Evolutionary conservation across 2,888 invertebrate species (phyloP).

Genomic region (Agapetus fuscipes): DNA sequence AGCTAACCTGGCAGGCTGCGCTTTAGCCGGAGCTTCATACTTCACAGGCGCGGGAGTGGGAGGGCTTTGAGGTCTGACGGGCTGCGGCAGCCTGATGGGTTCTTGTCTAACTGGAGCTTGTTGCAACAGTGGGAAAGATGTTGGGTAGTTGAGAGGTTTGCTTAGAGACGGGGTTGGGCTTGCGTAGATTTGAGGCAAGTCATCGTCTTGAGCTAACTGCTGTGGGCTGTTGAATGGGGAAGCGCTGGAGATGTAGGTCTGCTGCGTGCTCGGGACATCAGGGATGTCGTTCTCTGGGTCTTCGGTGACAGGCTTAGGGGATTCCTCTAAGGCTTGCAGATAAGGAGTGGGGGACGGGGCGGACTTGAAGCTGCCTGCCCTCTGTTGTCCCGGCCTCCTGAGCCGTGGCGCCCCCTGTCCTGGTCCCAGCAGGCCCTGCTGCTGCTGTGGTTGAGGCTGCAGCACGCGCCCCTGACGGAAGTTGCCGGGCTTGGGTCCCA

Average conservation of each 20-base stretch:
- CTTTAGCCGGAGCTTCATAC: slow-evolving; percentile 26
- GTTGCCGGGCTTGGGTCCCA: slow-evolving; percentile 32
- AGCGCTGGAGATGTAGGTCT: slow-evolving; percentile 24
- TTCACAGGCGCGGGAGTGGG: slow-evolving; percentile 25
- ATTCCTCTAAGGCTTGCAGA: slow-evolving; percentile 42
- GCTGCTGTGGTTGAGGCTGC: slow-evolving; percentile 28
- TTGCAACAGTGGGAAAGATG: slow-evolving; percentile 26
- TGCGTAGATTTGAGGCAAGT: slow-evolving; percentile 25
- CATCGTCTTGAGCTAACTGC: slow-evolving; percentile 38
- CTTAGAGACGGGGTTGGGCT: slow-evolving; percentile 36
- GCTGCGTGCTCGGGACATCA: slow-evolving; percentile 45
- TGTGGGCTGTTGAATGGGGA: slow-evolving; percentile 31
- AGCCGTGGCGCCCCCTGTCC: slow-evolving; percentile 29
- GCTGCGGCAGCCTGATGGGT: slow-evolving; percentile 30
- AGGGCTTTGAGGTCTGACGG: slow-evolving; percentile 27
- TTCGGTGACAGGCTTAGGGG: slow-evolving; percentile 57
- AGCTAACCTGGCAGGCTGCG: slow-evolving; percentile 35
- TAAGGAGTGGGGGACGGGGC: slow-evolving; percentile 38
- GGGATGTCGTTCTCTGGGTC: slow-evolving; percentile 51
- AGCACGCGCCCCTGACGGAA: slow-evolving; percentile 38
- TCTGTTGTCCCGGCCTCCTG: slow-evolving; percentile 35
- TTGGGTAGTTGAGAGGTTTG: slow-evolving; percentile 36
- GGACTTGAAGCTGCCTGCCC: slow-evolving; percentile 37
- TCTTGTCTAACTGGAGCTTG: slow-evolving; percentile 26
- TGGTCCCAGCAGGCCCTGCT: slow-evolving; percentile 19